Conservation (phyloP, 1,140 invertebrate genomes). For the Lanistes nyassanus region DNA sequence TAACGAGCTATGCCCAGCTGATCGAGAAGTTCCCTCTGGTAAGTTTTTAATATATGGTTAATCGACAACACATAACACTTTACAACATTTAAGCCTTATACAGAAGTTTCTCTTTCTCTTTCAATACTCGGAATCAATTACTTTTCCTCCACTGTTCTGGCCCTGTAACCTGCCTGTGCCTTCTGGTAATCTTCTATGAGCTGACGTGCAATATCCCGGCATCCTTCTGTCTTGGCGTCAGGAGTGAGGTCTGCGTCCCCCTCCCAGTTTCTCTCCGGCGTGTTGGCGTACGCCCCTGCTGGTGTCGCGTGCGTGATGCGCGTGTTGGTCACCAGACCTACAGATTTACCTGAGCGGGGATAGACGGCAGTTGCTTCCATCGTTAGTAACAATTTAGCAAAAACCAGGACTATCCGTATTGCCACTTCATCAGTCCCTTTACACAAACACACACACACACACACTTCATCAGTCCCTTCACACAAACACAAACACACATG, state of each 20-base stretch:
- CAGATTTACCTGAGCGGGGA: constrained; percentile 75
- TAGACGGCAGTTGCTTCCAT: neutral
- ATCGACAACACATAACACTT: too few species aligned
- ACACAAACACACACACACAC: neutral
- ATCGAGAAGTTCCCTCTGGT: too few species aligned
- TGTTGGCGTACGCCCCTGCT: constrained; percentile 83
- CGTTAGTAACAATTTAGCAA: neutral
- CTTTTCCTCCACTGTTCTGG: neutral
- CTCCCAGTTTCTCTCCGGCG: constrained; percentile 70
- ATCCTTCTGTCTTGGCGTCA: constrained; percentile 42
- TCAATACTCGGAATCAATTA: neutral
- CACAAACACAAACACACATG: neutral
- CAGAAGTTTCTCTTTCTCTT: too few species aligned
- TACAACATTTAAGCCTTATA: too few species aligned
- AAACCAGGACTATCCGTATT: neutral
- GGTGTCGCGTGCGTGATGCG: constrained; percentile 93
- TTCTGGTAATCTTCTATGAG: constrained; percentile 42
- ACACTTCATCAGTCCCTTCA: neutral
- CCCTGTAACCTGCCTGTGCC: constrained; percentile 23
- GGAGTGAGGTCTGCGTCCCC: constrained; percentile 39
- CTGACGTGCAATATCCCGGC: constrained; percentile 65
- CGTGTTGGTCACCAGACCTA: constrained; percentile 91
- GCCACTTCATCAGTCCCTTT: too few species aligned
- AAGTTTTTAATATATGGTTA: too few species aligned
- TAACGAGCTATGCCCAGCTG: too few species aligned